Evolutionary conservation across 1,140 invertebrate species (phyloP).

Genomic region (Drosophila takahashii): DNA sequence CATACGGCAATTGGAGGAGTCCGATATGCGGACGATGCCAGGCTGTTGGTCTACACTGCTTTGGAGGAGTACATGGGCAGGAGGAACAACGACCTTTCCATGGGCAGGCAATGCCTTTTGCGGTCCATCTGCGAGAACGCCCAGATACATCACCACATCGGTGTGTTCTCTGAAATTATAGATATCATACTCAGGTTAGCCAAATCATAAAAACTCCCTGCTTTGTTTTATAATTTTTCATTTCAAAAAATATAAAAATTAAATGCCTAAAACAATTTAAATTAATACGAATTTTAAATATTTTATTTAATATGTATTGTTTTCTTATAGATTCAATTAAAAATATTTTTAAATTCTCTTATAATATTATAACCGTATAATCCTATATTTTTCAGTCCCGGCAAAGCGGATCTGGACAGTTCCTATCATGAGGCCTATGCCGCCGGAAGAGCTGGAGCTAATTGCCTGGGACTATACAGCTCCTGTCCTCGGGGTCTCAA

Average conservation of each 20-base stretch:
- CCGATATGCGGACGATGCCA: constrained; percentile 68
- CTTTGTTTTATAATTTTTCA: too few species aligned
- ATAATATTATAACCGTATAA: too few species aligned
- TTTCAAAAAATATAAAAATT: background rate
- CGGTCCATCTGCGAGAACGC: constrained; percentile 83
- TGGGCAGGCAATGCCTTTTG: constrained; percentile 67
- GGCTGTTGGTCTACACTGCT: constrained; percentile 67
- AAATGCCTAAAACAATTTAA: background rate
- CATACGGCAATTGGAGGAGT: constrained; percentile 53
- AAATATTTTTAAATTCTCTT: too few species aligned
- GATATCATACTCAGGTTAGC: constrained; percentile 76
- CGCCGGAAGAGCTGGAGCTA: constrained; percentile 68
- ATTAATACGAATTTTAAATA: too few species aligned
- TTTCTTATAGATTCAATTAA: too few species aligned
- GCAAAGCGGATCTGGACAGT: constrained; percentile 68
- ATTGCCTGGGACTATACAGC: constrained; percentile 63
- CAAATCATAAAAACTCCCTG: background rate
- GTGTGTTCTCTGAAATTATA: constrained; percentile 78
- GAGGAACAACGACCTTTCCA: constrained; percentile 42
- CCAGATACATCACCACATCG: constrained; percentile 74
- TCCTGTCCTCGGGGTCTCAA: constrained; percentile 62
- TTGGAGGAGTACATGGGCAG: constrained; percentile 72
- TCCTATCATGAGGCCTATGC: constrained; percentile 66
- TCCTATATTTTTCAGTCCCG: too few species aligned
- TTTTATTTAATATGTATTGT: too few species aligned